phyloP scores from a whole-genome alignment of 2,888 invertebrate species.

The Epiblema foenella region DNA sequence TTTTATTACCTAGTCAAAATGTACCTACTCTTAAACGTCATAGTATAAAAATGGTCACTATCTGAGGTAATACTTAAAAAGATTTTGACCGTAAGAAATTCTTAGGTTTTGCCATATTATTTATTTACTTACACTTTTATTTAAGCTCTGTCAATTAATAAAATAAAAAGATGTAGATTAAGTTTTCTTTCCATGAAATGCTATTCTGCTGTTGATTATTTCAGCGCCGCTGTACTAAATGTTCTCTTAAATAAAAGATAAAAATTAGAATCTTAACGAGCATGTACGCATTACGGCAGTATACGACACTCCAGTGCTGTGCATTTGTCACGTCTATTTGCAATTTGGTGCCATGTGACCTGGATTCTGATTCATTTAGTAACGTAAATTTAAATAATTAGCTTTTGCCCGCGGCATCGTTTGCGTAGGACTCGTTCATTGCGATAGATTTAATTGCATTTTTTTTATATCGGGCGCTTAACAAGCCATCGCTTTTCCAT shows the following conservation, averaged over 20 bases:
- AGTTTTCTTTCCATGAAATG: background rate
- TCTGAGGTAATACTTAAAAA: background rate
- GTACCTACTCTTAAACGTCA: slow-evolving; percentile 8
- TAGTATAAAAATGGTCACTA: slow-evolving; percentile 11
- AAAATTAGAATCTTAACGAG: background rate
- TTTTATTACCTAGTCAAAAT: slow-evolving; percentile 15
- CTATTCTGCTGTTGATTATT: background rate
- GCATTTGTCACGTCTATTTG: background rate
- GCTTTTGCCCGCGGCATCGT: too few relatives aligned
- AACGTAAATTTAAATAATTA: background rate
- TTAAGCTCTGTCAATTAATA: slow-evolving; percentile 11
- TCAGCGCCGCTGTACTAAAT: background rate
- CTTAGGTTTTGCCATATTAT: background rate
- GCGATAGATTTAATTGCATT: too few relatives aligned
- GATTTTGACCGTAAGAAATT: background rate
- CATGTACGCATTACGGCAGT: background rate
- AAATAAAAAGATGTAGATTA: slow-evolving; percentile 10
- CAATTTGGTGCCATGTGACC: slow-evolving; percentile 22
- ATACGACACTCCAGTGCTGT: background rate
- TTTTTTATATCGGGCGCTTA: too few relatives aligned
- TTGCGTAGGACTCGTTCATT: too few relatives aligned
- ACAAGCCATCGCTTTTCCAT: too few relatives aligned
- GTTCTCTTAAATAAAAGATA: background rate
- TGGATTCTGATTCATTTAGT: slow-evolving; percentile 3
- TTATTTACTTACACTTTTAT: slow-evolving; percentile 3